Evolutionary conservation across 2,797 vertebrate genomes (phyloP), one percentile per base, ranked within the genome.

Genomic region (Urocyon cinereoargenteus): DNA sequence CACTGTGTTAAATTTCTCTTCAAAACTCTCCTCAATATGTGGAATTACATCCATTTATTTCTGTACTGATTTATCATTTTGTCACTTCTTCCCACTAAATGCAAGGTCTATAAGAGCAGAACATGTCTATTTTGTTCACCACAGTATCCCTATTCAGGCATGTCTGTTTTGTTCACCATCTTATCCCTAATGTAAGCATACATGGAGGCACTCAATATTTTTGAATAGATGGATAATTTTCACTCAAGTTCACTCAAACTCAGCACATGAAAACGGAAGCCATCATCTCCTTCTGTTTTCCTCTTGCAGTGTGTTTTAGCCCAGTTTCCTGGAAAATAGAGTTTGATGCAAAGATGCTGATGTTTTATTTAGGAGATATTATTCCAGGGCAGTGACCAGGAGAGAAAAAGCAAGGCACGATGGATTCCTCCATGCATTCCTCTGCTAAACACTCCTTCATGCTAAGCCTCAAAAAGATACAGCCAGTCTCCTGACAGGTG

Each of bases 161-260:
- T 36, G 22, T 86, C 86, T 73, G 22, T 22, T 61, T 86, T 57
- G 51, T 34, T 86, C 55, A 72, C 49, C 7, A 51, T 26, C 49
- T 45, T 84, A 86, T 70, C 36, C 34, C 72, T 95, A 73, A 89
- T 49, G 51, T n/a, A 73, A 49, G 15, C 49, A 36, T 75, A 75
- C 45, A 31, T 53, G 45, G 81, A 95, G 51, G 19, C 22, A 57
- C 57, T 90, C 77, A 92, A 31, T 86, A 55, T 66, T 94, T 96
- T 97, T 83, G 45, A 97, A 87, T 81, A 14, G 16, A 59, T 94
- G 55, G n/a, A n/a, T 87, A 83, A 86, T 90, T 92, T 70, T 91
- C 87, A 85, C 49, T 91, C 45, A 95, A 36, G n/a, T 95, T 95
- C 45, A 88, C 72, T 92, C 34, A 72, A 61, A 78, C 34, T 92